phyloP scores from a whole-genome alignment of 2,888 invertebrate species.

The Stenurella melanura region DNA sequence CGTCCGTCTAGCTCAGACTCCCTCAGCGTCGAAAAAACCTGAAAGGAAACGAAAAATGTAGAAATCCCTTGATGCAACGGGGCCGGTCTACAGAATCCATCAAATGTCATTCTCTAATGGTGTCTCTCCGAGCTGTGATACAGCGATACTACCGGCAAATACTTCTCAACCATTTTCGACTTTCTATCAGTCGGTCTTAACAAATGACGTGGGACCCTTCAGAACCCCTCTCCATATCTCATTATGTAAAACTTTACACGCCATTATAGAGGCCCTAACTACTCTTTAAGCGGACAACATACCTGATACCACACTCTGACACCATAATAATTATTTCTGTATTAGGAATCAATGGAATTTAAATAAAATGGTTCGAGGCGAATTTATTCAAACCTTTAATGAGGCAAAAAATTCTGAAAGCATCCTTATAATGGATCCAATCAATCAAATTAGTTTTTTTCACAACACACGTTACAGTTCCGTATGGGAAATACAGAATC shows the following conservation, averaged over 20 bases:
- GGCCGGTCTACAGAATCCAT: slow-evolving; percentile 70
- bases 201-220: slow-evolving; percentile 54
- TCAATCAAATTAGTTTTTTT: slow-evolving; percentile 35
- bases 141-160: slow-evolving; percentile 55
- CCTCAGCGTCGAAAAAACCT: slow-evolving; percentile 67
- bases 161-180: slow-evolving; percentile 54
- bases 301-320: slow-evolving; percentile 50
- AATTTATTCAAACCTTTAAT: slow-evolving; percentile 41
- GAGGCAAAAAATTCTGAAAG: slow-evolving; percentile 29
- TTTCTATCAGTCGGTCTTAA: slow-evolving; percentile 51
- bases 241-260: slow-evolving; percentile 59
- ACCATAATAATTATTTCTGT: slow-evolving; percentile 36
- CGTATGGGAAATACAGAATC: slow-evolving; percentile 32
- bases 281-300: slow-evolving; percentile 49
- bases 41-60: slow-evolving; percentile 69
- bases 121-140: slow-evolving; percentile 67
- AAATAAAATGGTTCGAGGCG: slow-evolving; percentile 39
- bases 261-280: slow-evolving; percentile 57
- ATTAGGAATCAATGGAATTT: slow-evolving; percentile 39
- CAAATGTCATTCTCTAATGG: slow-evolving; percentile 72
- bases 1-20: slow-evolving; percentile 63
- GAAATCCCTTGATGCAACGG: slow-evolving; percentile 71
- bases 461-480: slow-evolving; percentile 19
- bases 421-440: slow-evolving; percentile 27
- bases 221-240: slow-evolving; percentile 57